Evolutionary conservation across 1,140 invertebrate genomes (phyloP), one percentile per base, ranked within the genome.

Genomic region (Littorina saxatilis): DNA sequence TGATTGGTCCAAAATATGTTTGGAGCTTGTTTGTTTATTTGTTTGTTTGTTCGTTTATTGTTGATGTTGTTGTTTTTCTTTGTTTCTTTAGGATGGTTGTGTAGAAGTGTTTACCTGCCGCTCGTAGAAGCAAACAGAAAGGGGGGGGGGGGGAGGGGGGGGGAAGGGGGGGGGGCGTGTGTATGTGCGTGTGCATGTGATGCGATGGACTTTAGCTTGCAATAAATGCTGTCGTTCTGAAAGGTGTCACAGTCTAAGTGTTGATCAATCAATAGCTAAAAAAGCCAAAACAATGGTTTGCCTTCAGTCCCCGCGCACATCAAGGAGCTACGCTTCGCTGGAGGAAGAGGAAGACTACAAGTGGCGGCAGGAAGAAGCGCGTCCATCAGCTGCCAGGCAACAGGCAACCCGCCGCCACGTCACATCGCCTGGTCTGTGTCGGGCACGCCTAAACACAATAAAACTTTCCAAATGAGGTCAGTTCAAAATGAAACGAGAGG

Each of bases 401-500:
- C 70, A 2, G 70, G 70, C 13, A 73, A 73, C 40, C 70, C 70
- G 15, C 70, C 70, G 9, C 70, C 70, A 15, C 13, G 27, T n/a
- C n/a, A 32, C 13, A 23, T 52, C 70, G 50, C 70, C 40, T 73
- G 70, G 70, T 73, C 70, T 9, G 70, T 73, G 1, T 27, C 70
- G 39, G 70, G 70, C 40, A 39, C 29, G 37, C 32, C 40, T 5
- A 73, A 73, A 23, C 20, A 29, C 20, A 73, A 73, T 29, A n/a
- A 73, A 50, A 73, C 70, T 27, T 47, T 50, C 50, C 23, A 47
- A 73, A 73, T 73, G 70, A 47, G 70, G 70, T 73, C 3, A 9
- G 70, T 73, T 47, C 17, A 47, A 47, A 5, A 9, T 47, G 43
- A n/a, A n/a, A n/a, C n/a, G n/a, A n/a, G n/a, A n/a, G n/a, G n/a